Evolutionary conservation across 1,140 invertebrate genomes (phyloP).

Genomic region (Eumeta japonica): DNA sequence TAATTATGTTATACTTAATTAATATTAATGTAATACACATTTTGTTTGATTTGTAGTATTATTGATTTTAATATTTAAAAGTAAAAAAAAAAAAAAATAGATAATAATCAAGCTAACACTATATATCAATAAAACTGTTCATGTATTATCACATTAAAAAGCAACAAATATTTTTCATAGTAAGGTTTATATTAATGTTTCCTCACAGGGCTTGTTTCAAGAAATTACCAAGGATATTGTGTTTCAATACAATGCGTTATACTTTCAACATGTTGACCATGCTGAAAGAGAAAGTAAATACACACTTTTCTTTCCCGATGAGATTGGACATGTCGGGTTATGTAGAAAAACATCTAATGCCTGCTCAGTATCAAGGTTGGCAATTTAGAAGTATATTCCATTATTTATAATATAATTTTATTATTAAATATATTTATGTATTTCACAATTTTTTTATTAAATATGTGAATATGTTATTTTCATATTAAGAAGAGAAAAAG

Average conservation of each 20-base stretch:
- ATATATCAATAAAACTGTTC: too few relatives aligned
- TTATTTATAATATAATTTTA: not conserved
- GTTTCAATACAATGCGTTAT: conserved; percentile 97
- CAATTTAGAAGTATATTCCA: too few relatives aligned
- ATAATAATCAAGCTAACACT: too few relatives aligned
- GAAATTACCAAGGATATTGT: conserved; percentile 87
- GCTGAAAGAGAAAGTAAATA: conserved; percentile 96
- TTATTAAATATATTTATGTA: conserved; percentile 3
- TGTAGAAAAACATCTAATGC: conserved; percentile 91
- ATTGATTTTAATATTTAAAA: too few relatives aligned
- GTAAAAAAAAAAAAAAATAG: too few relatives aligned
- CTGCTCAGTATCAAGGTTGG: conserved; percentile 73
- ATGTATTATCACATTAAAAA: too few relatives aligned
- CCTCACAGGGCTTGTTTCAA: conserved; percentile 86
- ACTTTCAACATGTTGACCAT: conserved; percentile 97
- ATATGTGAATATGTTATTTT: conserved; percentile 1
- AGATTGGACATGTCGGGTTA: conserved; percentile 91
- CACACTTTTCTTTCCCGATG: conserved; percentile 95
- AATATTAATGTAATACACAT: conserved; percentile 3
- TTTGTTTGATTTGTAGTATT: too few relatives aligned
- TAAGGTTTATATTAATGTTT: conserved; percentile 8
- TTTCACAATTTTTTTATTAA: conserved; percentile 7
- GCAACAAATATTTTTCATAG: too few relatives aligned
- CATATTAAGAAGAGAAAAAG: conserved; percentile 56
- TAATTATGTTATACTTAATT: conserved; percentile 3